Percentiles rank a stretch among this genome's conserved stretches.
phyloP scores from a whole-genome alignment of 35 echinoderm and acorn worm species.

The Eucidaris tribuloides region DNA sequence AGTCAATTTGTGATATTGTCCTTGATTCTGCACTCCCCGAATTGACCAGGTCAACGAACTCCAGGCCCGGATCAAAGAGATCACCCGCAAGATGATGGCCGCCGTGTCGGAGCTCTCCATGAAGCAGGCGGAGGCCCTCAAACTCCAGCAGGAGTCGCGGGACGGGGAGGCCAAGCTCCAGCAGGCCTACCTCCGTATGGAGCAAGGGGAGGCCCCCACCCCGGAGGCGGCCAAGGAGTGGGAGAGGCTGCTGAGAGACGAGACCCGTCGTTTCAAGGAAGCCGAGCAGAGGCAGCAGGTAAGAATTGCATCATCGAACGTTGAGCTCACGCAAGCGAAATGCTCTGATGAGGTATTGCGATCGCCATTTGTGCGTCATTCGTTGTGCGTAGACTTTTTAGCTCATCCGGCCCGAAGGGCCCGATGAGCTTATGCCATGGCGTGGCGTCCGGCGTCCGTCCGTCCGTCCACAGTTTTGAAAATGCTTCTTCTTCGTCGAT shows the following conservation, averaged over 20 bases:
- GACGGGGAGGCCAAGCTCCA: conserved; percentile 72
- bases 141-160: conserved; percentile 68
- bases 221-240: conserved; percentile 85
- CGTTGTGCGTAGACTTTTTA: too few relatives aligned
- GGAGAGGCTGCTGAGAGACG: conserved; percentile 94
- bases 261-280: conserved; percentile 50
- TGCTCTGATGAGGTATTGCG: too few relatives aligned
- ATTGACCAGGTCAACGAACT: conserved; percentile 99
- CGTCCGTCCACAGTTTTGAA: too few relatives aligned
- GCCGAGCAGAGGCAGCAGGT: conserved; percentile 64
- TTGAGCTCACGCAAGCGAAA: too few relatives aligned
- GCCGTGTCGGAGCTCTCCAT: conserved; percentile 95
- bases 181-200: conserved; percentile 94
- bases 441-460: too few relatives aligned
- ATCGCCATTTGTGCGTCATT: too few relatives aligned
- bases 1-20: too few relatives aligned
- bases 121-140: conserved; percentile 88
- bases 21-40: too few relatives aligned
- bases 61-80: conserved; percentile 89
- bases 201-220: conserved; percentile 89
- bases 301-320: too few relatives aligned
- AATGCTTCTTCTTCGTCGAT: too few relatives aligned
- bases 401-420: too few relatives aligned
- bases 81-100: conserved; percentile 99
- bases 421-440: too few relatives aligned